These are phyloP conservation scores for Neodontobutis hainanensis DNA, from an alignment of 2,113 vertebrate species.

Conservation along the genomic window DNA sequence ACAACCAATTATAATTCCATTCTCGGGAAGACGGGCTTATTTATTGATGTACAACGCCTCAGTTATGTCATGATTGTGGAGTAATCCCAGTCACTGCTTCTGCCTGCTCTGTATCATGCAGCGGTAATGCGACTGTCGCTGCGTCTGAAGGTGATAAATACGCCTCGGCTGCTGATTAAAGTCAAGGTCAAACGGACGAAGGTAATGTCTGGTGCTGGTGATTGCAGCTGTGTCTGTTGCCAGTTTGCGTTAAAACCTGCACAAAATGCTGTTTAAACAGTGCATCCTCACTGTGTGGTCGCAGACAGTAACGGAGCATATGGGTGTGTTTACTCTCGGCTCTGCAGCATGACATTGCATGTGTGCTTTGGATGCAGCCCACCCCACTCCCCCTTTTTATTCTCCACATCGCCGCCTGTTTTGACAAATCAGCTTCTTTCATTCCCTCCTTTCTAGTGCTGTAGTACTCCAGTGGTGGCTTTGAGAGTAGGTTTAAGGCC, in stretches of 20 bases:
- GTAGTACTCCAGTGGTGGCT: neutral
- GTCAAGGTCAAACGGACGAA: constrained; percentile 60
- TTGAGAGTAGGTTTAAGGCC: too few species aligned
- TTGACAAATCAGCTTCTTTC: neutral
- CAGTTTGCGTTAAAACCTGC: constrained; percentile 22
- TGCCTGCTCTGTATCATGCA: neutral
- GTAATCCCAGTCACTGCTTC: neutral
- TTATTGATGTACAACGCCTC: neutral
- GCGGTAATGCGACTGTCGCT: neutral
- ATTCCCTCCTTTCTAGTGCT: neutral
- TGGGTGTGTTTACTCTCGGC: constrained; percentile 51
- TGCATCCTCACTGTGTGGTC: constrained; percentile 7
- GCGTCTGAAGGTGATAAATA: constrained; percentile 22
- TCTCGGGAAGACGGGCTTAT: neutral
- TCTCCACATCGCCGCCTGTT: neutral
- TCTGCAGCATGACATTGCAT: constrained; percentile 44
- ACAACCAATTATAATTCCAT: neutral
- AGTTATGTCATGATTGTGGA: neutral
- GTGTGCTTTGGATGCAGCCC: constrained; percentile 31
- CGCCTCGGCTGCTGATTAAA: constrained; percentile 9
- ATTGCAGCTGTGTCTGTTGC: constrained; percentile 26
- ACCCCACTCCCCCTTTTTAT: neutral
- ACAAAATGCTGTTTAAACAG: neutral
- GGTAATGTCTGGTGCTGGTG: constrained; percentile 17
- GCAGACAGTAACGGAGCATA: constrained; percentile 17